A percentile compares a stretch with the other conserved stretches of the same genome.
Evolutionary conservation across 2,888 invertebrate species (phyloP).

Genomic region (Scaptomyza reducta): DNA sequence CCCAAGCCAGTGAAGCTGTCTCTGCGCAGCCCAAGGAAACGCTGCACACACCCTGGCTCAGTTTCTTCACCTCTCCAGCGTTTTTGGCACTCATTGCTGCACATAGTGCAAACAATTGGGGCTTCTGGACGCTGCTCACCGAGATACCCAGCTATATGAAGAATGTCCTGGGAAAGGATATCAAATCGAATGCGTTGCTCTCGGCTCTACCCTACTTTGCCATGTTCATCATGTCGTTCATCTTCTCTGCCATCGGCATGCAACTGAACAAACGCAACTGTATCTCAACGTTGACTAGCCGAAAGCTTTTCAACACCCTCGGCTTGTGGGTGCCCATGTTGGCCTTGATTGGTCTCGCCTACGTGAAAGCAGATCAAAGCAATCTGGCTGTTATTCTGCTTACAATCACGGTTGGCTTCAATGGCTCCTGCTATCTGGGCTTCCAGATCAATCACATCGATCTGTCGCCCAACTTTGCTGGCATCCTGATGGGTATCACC

Average conservation of each 20-base stretch:
- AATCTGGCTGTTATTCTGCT: slow-evolving; percentile 87
- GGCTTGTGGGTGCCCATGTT: slow-evolving; percentile 89
- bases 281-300: slow-evolving; percentile 78
- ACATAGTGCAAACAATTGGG: slow-evolving; percentile 90
- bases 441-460: slow-evolving; percentile 94
- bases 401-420: slow-evolving; percentile 90
- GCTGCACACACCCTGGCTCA: slow-evolving; percentile 88
- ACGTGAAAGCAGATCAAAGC: slow-evolving; percentile 83
- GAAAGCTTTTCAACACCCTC: slow-evolving; percentile 86
- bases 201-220: slow-evolving; percentile 90
- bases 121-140: slow-evolving; percentile 93
- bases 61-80: slow-evolving; percentile 90
- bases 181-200: slow-evolving; percentile 89
- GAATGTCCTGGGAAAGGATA: slow-evolving; percentile 88
- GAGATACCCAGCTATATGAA: slow-evolving; percentile 93
- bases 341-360: slow-evolving; percentile 87
- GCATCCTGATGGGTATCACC: slow-evolving; percentile 92
- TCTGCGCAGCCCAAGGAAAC: slow-evolving; percentile 77
- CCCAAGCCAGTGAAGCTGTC: slow-evolving; percentile 78
- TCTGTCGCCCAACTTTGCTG: slow-evolving; percentile 92
- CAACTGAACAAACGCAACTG: slow-evolving; percentile 77
- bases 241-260: slow-evolving; percentile 89
- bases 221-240: slow-evolving; percentile 89
- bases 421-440: slow-evolving; percentile 90
- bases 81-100: slow-evolving; percentile 90